phyloP scores from a whole-genome alignment of 2,113 vertebrate genomes.

The Pipa parva region DNA sequence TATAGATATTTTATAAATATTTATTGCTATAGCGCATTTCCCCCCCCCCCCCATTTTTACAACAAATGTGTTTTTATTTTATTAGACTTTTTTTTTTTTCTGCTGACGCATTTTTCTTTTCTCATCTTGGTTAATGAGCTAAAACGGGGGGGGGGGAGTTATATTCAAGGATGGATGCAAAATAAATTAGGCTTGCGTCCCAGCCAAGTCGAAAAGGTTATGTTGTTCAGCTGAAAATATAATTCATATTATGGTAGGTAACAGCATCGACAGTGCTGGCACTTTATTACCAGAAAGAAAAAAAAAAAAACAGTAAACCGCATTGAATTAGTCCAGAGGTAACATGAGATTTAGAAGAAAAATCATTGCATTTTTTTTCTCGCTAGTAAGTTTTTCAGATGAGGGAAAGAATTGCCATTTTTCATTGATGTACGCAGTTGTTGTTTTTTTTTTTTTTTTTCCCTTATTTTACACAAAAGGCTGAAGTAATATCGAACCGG shows the following conservation, averaged over 20 bases:
- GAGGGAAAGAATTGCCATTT: neutral
- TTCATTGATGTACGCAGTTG: constrained; percentile 8
- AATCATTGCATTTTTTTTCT: neutral
- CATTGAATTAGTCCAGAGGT: constrained; percentile 51
- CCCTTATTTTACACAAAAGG: neutral
- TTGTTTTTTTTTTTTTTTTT: neutral
- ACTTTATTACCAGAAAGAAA: constrained; percentile 53
- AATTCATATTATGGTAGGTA: constrained; percentile 54
- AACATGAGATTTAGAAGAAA: constrained; percentile 37
- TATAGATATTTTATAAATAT: no score
- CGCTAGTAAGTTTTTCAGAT: neutral
- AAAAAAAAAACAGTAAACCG: constrained; percentile 44
- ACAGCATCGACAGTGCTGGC: constrained; percentile 41
- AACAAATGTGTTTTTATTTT: neutral
- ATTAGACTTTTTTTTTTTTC: constrained; percentile 3
- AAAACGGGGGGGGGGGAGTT: constrained; percentile 44
- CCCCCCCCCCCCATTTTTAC: no score
- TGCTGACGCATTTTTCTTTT: constrained; percentile 36
- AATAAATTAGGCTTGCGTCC: constrained; percentile 58
- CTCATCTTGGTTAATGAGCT: constrained; percentile 40
- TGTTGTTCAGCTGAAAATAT: constrained; percentile 45
- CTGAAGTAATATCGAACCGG: constrained; percentile 23
- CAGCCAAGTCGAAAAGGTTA: constrained; percentile 43
- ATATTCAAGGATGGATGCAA: constrained; percentile 48
- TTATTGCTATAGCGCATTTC: no score